These are phyloP conservation scores for Aleadryas rufinucha DNA, from an alignment of 2,113 vertebrate genomes.

Conservation along the genomic window DNA sequence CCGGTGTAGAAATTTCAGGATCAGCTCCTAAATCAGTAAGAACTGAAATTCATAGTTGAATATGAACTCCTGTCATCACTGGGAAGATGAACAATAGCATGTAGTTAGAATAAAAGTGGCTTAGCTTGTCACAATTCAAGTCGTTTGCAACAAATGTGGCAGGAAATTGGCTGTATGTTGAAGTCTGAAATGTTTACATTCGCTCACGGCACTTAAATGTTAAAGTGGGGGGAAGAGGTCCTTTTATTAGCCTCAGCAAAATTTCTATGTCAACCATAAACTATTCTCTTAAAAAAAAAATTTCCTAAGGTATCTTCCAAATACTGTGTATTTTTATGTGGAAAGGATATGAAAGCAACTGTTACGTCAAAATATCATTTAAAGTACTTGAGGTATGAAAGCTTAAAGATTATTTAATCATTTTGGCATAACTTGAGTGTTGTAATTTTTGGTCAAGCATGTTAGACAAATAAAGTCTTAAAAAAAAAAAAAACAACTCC, in stretches of 20 bases:
- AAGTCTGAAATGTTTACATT: constrained; percentile 48
- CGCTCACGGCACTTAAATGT: neutral
- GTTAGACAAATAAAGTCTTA: constrained; percentile 79
- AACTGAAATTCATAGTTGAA: neutral
- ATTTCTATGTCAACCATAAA: constrained; percentile 59
- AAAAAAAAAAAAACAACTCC: constrained; percentile 23
- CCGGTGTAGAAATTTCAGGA: neutral
- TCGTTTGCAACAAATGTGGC: neutral
- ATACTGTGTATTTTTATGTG: constrained; percentile 79
- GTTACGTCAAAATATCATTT: constrained; percentile 67
- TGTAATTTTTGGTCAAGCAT: constrained; percentile 79
- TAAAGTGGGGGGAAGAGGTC: neutral
- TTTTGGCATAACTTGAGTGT: constrained; percentile 71
- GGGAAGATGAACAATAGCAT: constrained; percentile 18
- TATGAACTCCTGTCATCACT: neutral
- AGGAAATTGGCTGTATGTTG: constrained; percentile 39
- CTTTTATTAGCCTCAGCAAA: constrained; percentile 6
- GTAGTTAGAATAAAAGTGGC: constrained; percentile 6
- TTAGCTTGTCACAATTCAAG: constrained; percentile 11
- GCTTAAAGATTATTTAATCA: constrained; percentile 60
- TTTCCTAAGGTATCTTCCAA: constrained; percentile 72
- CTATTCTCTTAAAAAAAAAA: constrained; percentile 59
- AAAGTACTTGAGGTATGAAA: constrained; percentile 61
- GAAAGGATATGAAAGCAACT: constrained; percentile 61
- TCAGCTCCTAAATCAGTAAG: constrained; percentile 3